These are phyloP conservation scores for Limnothrissa miodon DNA, from an alignment of 2,113 vertebrate genomes.

Conservation along the genomic window DNA sequence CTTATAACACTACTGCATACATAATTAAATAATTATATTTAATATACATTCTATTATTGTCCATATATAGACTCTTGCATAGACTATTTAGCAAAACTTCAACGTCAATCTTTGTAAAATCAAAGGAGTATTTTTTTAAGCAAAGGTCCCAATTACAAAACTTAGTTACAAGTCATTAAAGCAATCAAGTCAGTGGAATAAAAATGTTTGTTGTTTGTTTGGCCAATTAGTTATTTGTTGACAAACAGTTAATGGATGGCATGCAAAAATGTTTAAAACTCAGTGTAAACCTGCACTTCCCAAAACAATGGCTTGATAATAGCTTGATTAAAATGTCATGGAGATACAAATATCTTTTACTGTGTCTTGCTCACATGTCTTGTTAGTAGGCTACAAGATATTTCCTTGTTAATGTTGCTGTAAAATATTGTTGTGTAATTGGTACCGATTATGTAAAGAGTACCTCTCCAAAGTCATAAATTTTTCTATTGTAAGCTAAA, in stretches of 20 bases:
- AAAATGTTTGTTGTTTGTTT: neutral
- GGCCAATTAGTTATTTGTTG: neutral
- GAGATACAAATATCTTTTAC: neutral
- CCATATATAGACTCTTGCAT: neutral
- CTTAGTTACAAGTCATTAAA: neutral
- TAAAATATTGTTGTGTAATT: neutral
- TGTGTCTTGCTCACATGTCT: neutral
- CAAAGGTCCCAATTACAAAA: neutral
- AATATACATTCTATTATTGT: neutral
- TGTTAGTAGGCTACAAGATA: neutral
- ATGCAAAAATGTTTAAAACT: neutral
- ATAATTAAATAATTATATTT: neutral
- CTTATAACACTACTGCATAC: neutral
- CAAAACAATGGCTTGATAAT: neutral
- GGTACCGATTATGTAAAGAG: neutral
- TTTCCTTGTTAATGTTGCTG: neutral
- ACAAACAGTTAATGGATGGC: neutral
- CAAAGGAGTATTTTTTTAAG: neutral
- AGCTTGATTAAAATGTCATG: neutral
- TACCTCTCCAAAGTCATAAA: neutral
- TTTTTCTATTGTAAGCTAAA: neutral
- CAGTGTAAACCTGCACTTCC: neutral
- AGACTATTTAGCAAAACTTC: neutral
- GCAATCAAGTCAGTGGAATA: neutral
- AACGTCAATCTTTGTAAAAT: neutral